Conservation (phyloP, 2,113 vertebrate species). For the Melospiza georgiana region DNA sequence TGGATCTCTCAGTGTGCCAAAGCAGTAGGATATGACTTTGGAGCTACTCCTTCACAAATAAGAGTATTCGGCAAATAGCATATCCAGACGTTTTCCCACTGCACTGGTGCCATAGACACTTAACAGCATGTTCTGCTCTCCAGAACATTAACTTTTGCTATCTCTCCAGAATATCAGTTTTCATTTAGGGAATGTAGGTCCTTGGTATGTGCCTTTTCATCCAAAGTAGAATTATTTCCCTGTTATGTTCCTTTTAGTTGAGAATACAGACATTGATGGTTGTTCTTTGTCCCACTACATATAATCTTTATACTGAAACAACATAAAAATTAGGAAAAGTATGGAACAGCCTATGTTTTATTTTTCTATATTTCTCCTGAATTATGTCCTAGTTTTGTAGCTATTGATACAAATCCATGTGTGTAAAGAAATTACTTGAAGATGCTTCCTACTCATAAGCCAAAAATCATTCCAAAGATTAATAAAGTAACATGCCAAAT, state of each 20-base stretch:
- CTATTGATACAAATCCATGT: background rate
- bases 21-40: conserved; percentile 54
- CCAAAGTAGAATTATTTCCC: background rate
- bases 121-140: conserved; percentile 7
- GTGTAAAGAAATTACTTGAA: background rate
- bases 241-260: background rate
- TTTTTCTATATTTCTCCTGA: background rate
- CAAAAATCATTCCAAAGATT: background rate
- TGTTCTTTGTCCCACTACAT: background rate
- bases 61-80: conserved; percentile 26
- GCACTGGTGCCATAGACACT: conserved; percentile 54
- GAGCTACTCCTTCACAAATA: conserved; percentile 50
- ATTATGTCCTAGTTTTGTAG: background rate
- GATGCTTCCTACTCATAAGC: background rate
- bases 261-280: background rate
- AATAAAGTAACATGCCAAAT: background rate
- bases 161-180: conserved; percentile 45
- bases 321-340: background rate
- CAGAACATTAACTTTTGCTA: conserved; percentile 39
- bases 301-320: background rate
- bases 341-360: background rate
- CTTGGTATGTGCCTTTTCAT: background rate
- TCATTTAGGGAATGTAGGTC: background rate
- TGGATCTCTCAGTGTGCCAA: background rate
- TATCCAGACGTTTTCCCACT: conserved; percentile 55